Base-by-base conservation (phyloP, 2,797 vertebrate genomes). In the Xerus rutilus region DNA sequence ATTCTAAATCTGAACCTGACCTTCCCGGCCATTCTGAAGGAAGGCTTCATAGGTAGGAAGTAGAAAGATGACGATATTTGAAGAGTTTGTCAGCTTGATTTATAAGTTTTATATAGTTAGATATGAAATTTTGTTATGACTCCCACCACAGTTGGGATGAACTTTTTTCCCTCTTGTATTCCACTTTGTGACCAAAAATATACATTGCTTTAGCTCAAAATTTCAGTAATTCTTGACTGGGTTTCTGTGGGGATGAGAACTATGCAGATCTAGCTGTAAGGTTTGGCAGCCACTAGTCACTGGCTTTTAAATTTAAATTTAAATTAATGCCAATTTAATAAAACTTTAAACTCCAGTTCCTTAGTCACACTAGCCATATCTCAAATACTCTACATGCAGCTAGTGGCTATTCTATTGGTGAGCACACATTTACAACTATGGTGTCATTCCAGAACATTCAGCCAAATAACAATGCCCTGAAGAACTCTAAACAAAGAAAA, bases 381-480 rank as follows among this genome's bases (percentile, higher is more conserved):
- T 57, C 15, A 30, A 35, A 47, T 18, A 49, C 12, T n/a, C 13
- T 5, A 6, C 0, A 14, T 0, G 49, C 1, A 9, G 39, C 52
- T 25, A 3, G 54, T 32, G 73, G 18, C 20, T 6, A 18, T 45
- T 3, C 3, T 5, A 20, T 4, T 21, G 23, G 32, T 30, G 2
- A 70, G 12, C 0, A 30, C 5, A 23, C 10, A 14, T 1, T 30
- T 0, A 25, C 39, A 78, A 65, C 23, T 4, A 2, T 0, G 15
- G 9, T 2, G 1, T 52, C 8, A 0, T 1, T 28, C 21, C 52
- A 86, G 21, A 76, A n/a, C 0, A 0, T 45, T 76, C 86, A 39
- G 39, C 0, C 20, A 20, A 72, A 47, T 17, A 32, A 20, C 15
- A 30, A 32, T 45, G 21, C 49, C 57, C 57, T 25, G 57, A 18